These are phyloP conservation scores for Chrysaora quinquecirrha DNA, from an alignment of 30 jellyfish, hydroid and myxozoan genomes.

Conservation along the genomic window DNA sequence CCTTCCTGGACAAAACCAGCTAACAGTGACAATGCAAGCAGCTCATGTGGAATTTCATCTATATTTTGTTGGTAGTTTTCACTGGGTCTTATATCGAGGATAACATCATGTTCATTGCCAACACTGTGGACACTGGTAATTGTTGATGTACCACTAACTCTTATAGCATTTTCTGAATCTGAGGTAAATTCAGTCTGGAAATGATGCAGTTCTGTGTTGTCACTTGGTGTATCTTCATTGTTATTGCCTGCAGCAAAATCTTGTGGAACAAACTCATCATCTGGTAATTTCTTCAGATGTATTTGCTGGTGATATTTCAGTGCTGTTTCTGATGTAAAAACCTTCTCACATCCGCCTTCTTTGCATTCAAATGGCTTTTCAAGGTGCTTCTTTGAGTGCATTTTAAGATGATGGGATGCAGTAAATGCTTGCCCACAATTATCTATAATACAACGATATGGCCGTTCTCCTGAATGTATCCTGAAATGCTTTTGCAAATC, in stretches of 20 bases:
- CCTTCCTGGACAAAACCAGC: slow-evolving; percentile 80
- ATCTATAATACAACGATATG: slow-evolving; percentile 76
- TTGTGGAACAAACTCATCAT: slow-evolving; percentile 38
- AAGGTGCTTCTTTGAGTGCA: slow-evolving; percentile 74
- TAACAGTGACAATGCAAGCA: slow-evolving; percentile 51
- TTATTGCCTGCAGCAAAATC: neutral
- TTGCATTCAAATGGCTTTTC: slow-evolving; percentile 89
- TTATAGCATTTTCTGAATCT: slow-evolving; percentile 37
- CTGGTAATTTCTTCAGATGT: slow-evolving; percentile 42
- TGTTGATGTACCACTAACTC: slow-evolving; percentile 71
- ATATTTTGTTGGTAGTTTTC: slow-evolving; percentile 41
- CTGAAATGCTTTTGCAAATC: slow-evolving; percentile 86
- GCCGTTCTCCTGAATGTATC: slow-evolving; percentile 91
- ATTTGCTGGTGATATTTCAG: slow-evolving; percentile 60
- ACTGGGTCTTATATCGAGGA: slow-evolving; percentile 50
- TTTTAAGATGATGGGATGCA: slow-evolving; percentile 88
- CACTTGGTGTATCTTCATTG: neutral
- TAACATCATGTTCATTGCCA: slow-evolving; percentile 73
- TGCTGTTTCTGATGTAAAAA: slow-evolving; percentile 73
- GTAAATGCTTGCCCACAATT: slow-evolving; percentile 78
- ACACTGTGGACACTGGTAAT: slow-evolving; percentile 69
- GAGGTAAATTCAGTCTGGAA: slow-evolving; percentile 59
- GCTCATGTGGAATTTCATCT: slow-evolving; percentile 67
- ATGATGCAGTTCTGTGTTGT: slow-evolving; percentile 41
- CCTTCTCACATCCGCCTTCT: slow-evolving; percentile 79